A percentile compares a stretch with the other conserved stretches of the same genome.
Evolutionary conservation across 2,888 invertebrate species (phyloP).

Genomic region (Gortyna flavago): DNA sequence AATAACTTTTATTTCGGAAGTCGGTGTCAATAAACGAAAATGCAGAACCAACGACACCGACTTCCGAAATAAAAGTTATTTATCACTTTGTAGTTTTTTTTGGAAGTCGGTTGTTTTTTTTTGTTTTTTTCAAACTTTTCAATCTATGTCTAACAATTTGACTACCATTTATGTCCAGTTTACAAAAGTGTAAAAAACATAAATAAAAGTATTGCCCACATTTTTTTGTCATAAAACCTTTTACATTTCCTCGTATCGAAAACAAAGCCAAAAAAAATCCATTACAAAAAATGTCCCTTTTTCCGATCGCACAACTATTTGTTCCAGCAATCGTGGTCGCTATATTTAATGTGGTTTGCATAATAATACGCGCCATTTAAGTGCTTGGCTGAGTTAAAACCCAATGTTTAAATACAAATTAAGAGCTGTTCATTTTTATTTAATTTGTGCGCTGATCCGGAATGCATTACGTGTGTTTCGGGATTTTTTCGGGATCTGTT

Average conservation of each 20-base stretch:
- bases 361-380: slow-evolving; percentile 52
- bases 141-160: neutral
- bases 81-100: too few species aligned
- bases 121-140: too few species aligned
- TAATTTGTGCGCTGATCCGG: slow-evolving; percentile 35
- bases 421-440: slow-evolving; percentile 45
- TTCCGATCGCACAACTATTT: slow-evolving; percentile 37
- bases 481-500: slow-evolving; percentile 8
- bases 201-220: neutral
- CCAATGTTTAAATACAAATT: slow-evolving; percentile 42
- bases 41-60: too few species aligned
- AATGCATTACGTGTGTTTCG: slow-evolving; percentile 26
- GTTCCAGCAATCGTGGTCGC: slow-evolving; percentile 49
- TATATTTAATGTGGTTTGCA: slow-evolving; percentile 48
- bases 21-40: too few species aligned
- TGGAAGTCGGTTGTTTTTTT: too few species aligned
- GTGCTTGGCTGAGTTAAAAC: slow-evolving; percentile 47
- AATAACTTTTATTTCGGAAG: too few species aligned
- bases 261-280: neutral
- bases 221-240: neutral
- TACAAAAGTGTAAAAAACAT: neutral
- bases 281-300: slow-evolving; percentile 16
- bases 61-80: too few species aligned
- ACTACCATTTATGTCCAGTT: neutral
- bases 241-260: neutral